Percentiles rank a stretch among this genome's conserved stretches.
phyloP scores from a whole-genome alignment of 2,888 invertebrate species.

The Agrochola circellaris region DNA sequence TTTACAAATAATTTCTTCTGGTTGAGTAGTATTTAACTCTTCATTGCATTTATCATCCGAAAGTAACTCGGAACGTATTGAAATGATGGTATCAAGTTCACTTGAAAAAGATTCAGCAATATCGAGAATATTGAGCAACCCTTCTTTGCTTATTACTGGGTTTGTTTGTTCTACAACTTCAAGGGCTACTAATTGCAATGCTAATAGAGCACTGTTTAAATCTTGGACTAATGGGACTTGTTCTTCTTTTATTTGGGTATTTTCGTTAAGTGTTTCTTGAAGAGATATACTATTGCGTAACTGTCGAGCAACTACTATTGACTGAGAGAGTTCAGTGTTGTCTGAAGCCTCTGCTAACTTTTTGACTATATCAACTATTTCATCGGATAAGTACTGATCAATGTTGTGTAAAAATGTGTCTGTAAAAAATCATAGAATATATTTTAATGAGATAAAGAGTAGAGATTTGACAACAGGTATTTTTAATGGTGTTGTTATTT shows the following conservation, averaged over 20 bases:
- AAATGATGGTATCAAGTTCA: constrained; percentile 15
- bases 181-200: constrained; percentile 44
- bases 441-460: background rate
- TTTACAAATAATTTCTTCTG: background rate
- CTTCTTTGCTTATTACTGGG: constrained; percentile 20
- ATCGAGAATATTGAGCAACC: constrained; percentile 14
- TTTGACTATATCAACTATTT: constrained; percentile 17
- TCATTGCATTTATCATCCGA: background rate
- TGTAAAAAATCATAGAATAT: constrained; percentile 39
- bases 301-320: constrained; percentile 24
- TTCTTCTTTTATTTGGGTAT: background rate
- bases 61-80: background rate
- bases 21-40: background rate
- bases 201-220: constrained; percentile 42
- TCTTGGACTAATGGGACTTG: constrained; percentile 19
- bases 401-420: constrained; percentile 36
- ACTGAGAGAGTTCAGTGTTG: constrained; percentile 27
- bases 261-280: background rate
- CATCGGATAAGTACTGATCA: constrained; percentile 34
- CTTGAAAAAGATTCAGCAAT: constrained; percentile 32
- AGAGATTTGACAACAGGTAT: background rate
- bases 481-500: background rate
- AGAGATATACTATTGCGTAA: constrained; percentile 19
- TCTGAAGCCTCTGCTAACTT: constrained; percentile 17
- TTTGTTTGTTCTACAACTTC: constrained; percentile 36